phyloP scores from a whole-genome alignment of 2,113 vertebrate species.

The Lasiurus cinereus region DNA sequence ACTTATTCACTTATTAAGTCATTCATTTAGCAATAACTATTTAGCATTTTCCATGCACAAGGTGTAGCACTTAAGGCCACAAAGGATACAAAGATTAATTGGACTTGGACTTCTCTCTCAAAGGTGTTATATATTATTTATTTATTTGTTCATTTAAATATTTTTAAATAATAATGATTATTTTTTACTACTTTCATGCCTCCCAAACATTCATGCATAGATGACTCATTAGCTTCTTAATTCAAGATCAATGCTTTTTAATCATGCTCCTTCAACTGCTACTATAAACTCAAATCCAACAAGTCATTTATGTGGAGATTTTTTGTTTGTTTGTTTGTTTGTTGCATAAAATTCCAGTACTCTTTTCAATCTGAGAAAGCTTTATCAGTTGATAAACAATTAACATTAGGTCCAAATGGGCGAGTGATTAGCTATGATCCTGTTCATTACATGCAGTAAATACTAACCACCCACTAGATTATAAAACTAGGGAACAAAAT shows the following conservation, averaged over 20 bases:
- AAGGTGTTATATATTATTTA: neutral
- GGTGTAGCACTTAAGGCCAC: neutral
- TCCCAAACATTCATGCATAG: neutral
- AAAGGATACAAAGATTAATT: neutral
- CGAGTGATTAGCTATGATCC: neutral
- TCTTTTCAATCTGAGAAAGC: neutral
- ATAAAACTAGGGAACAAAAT: slow-evolving; percentile 51
- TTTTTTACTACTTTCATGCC: neutral
- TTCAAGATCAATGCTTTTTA: neutral
- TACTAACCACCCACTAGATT: neutral
- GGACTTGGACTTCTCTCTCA: neutral
- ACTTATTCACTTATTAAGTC: neutral
- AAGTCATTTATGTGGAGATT: neutral
- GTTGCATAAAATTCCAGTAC: neutral
- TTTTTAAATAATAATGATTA: neutral
- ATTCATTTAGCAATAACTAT: neutral
- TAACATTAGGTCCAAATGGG: neutral
- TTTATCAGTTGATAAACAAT: neutral
- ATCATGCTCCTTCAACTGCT: neutral
- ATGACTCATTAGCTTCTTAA: neutral
- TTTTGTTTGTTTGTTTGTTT: neutral
- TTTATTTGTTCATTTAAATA: neutral
- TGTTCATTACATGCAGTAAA: neutral
- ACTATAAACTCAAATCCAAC: neutral
- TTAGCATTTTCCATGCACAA: neutral